Conservation (phyloP, 2,797 vertebrate species). For the Xiphophorus birchmanni region DNA sequence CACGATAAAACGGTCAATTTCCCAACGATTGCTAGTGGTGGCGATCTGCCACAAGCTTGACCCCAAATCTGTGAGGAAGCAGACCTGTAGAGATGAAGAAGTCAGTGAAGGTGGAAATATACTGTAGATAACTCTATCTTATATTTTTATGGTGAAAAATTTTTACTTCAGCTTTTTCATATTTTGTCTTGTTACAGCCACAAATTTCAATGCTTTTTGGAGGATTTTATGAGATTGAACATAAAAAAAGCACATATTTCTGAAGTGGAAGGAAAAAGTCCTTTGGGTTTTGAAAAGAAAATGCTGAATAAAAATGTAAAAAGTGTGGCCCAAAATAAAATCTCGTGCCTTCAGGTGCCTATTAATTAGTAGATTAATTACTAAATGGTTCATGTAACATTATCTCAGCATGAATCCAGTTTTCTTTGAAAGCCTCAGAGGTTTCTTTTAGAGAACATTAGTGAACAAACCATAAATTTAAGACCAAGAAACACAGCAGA, state of each 20-base stretch:
- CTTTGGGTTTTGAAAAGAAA: background rate
- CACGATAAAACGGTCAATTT: conserved; percentile 70
- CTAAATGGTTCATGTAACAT: background rate
- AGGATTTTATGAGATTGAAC: background rate
- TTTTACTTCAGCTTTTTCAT: background rate
- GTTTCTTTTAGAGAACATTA: background rate
- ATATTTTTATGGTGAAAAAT: background rate
- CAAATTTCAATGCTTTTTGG: background rate
- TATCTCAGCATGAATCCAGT: background rate
- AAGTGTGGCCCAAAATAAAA: background rate
- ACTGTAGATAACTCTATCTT: conserved; percentile 10
- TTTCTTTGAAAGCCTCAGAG: background rate
- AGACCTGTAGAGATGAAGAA: conserved; percentile 9
- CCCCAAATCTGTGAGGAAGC: conserved; percentile 41
- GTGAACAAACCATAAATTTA: background rate
- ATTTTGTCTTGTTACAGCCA: background rate
- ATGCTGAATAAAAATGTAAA: background rate
- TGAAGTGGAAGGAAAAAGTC: background rate
- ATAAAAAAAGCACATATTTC: background rate
- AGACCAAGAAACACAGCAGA: background rate
- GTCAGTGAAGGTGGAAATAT: conserved; percentile 31
- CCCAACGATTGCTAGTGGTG: conserved; percentile 64
- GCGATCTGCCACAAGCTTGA: conserved; percentile 60
- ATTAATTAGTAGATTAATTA: background rate
- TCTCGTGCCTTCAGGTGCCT: background rate